A percentile compares a stretch with the other conserved stretches of the same genome.
Conservation (phyloP, 35 echinoderm and acorn worm genomes). For the Heliocidaris tuberculata region DNA sequence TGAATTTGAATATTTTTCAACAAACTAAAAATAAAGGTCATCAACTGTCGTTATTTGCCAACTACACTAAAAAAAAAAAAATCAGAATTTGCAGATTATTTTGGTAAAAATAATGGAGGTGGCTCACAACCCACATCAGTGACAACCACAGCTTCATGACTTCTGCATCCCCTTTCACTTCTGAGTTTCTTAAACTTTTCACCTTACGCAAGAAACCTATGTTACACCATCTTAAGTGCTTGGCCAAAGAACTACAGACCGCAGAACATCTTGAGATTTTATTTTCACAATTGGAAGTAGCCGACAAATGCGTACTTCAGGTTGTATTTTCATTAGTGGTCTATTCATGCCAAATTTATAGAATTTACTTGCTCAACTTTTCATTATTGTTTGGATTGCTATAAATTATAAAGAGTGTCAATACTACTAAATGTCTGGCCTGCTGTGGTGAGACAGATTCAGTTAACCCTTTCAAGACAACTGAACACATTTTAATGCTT, state of each 20-base stretch:
- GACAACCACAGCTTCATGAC: background rate
- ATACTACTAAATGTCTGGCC: no score
- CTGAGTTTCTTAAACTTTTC: background rate
- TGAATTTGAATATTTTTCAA: no score
- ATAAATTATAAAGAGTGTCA: no score
- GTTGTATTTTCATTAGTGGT: background rate
- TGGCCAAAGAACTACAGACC: background rate
- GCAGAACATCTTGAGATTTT: background rate
- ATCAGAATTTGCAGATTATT: no score
- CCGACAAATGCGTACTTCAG: background rate
- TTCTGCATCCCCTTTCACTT: background rate
- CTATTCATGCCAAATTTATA: background rate
- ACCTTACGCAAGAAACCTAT: background rate
- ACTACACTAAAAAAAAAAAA: no score
- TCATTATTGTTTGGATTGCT: no score
- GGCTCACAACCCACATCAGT: background rate
- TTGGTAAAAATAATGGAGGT: background rate
- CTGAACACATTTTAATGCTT: no score
- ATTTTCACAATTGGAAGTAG: background rate
- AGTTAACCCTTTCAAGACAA: no score
- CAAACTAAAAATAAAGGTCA: no score
- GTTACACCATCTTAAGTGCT: background rate
- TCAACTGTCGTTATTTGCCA: no score
- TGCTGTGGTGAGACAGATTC: no score
- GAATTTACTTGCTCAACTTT: background rate